A percentile compares a stretch with the other conserved stretches of the same genome.
phyloP scores from a whole-genome alignment of 2,797 vertebrate genomes.

The Carcharodon carcharias region DNA sequence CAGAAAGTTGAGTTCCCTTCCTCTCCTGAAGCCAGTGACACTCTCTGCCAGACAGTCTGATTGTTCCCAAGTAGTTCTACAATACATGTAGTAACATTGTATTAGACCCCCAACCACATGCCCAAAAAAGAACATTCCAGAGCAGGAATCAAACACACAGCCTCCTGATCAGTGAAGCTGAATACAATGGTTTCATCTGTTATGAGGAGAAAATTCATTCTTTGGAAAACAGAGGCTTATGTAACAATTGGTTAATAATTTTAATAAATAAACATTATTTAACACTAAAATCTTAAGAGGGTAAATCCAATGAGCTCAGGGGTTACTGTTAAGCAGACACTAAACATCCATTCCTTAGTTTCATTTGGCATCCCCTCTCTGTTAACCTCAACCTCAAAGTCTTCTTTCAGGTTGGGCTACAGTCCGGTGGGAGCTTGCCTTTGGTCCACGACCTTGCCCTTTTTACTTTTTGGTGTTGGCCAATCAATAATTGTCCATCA shows the following conservation, averaged over 20 bases:
- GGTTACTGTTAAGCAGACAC: background rate
- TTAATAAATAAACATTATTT: background rate
- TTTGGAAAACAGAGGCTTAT: background rate
- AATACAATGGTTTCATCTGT: background rate
- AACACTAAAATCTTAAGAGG: background rate
- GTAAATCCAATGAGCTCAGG: background rate
- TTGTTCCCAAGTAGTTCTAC: background rate
- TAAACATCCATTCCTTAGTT: background rate
- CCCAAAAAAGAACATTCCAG: background rate
- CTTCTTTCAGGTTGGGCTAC: background rate
- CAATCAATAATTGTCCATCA: background rate
- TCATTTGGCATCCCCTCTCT: background rate
- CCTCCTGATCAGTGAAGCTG: background rate
- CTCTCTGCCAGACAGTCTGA: background rate
- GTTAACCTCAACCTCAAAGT: too few species aligned
- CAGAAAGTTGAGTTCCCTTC: background rate
- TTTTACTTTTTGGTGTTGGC: background rate
- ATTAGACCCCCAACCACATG: background rate
- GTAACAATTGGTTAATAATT: background rate
- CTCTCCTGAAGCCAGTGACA: background rate
- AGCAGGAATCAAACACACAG: background rate
- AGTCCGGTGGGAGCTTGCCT: background rate
- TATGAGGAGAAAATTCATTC: background rate
- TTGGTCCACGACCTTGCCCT: background rate
- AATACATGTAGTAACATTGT: background rate